These are phyloP conservation scores for Hippoglossus hippoglossus DNA, from an alignment of 2,797 vertebrate species.

Conservation along the genomic window DNA sequence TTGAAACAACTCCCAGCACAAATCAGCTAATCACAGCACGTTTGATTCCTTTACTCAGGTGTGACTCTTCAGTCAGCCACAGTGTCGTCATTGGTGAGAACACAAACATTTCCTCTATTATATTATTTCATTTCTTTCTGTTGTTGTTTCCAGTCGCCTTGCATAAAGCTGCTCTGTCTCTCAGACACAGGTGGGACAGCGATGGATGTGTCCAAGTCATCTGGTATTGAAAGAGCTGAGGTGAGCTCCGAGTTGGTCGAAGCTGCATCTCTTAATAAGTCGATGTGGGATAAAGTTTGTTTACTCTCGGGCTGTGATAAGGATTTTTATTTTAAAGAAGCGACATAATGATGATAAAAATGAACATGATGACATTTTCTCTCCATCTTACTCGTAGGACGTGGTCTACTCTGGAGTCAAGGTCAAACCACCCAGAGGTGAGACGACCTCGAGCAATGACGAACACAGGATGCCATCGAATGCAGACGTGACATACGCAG, in stretches of 20 bases:
- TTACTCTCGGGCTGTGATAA: not conserved
- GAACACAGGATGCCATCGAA: not conserved
- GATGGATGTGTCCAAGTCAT: constrained; percentile 16
- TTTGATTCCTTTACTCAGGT: constrained; percentile 34
- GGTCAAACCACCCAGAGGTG: not conserved
- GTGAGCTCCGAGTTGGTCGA: constrained; percentile 33
- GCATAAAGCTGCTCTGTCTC: constrained; percentile 5
- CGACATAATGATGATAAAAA: not conserved
- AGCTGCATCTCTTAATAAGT: not conserved
- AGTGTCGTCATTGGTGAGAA: constrained; percentile 50
- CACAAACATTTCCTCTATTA: not conserved
- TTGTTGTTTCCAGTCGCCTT: constrained; percentile 9
- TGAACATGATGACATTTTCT: not conserved
- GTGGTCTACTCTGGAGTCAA: constrained; percentile 65
- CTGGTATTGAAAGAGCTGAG: constrained; percentile 35
- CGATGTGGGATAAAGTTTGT: not conserved
- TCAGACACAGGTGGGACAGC: constrained; percentile 43
- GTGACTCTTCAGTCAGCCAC: not conserved
- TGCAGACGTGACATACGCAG: constrained; percentile 56
- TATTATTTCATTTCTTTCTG: too few species aligned
- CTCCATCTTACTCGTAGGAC: constrained; percentile 33
- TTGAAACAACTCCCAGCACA: not conserved
- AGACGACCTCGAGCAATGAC: not conserved
- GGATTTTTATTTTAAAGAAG: not conserved
- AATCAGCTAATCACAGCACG: not conserved